Evolutionary conservation across 2,888 invertebrate species (phyloP), one percentile per base, ranked within the genome.

Genomic region (Pogonocherus hispidulus): DNA sequence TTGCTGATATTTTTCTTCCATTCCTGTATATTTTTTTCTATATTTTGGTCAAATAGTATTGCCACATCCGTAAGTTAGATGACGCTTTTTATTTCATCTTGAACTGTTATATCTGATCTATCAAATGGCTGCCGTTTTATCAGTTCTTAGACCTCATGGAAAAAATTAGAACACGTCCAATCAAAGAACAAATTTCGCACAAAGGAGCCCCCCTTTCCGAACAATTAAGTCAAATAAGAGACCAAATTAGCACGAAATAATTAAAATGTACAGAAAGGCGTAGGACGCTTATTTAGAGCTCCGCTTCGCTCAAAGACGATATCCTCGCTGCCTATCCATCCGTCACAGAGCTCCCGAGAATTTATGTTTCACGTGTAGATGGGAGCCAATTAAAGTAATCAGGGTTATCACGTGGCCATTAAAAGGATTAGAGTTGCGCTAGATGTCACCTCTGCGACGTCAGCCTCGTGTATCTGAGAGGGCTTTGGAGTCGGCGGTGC

Each of bases 301-400:
- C 18, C 23, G 32, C 22, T 9, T 5, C 35, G 18, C 19, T 49
- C 62, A 51, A 51, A 51, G 51, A 62, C 62, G 51, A 22, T 49
- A 51, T 16, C 37, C 60, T 27, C 5, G 23, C 49, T 22, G 62
- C 35, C 35, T 54, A 69, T 54, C 62, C 67, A 68, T 70, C 65
- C 66, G 41, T 73, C 72, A 71, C 60, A 32, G 64, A 63, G 55
- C 65, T 56, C 66, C 41, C 32, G 46, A 49, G 71, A 78, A 77
- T 78, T 77, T 76, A 77, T 75, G 73, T 73, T 65, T 65, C 88
- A 88, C 88, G 88, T 88, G 88, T 87, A 88, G 89, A 89, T 88
- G 88, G 89, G 88, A 88, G 89, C 89, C 90, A 90, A 90, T 90
- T 90, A 90, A 90, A 90, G 89, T 90, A 90, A 89, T 90, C 89